Evolutionary conservation across 2,888 invertebrate species (phyloP), one percentile per base, ranked within the genome.

Genomic region (Leptura quadrifasciata): DNA sequence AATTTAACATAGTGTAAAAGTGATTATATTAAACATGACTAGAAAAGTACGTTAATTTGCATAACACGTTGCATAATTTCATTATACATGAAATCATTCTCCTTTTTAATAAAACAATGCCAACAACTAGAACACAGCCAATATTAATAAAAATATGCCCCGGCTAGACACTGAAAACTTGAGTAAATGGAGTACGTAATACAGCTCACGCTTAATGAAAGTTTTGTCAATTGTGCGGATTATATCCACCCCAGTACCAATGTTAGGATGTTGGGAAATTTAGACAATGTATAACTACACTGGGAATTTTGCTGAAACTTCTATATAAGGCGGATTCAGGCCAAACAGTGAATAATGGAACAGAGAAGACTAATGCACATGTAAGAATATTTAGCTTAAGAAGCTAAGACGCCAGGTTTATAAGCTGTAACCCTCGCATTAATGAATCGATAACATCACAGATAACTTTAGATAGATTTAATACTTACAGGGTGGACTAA

Each of bases 131-230:
- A 39, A 15, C 15, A 39, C 8, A 39, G 12, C 5, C 1, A 15
- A 39, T 39, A 39, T 39, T 39, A 39, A 39, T 39, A 39, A 10
- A 10, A 15, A 15, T 39, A 39, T 15, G 39, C 3, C 39, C 2
- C 15, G 10, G 39, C 12, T 39, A 39, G 39, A 39, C 39, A 39
- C 12, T 39, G 39, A 39, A 39, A 39, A 39, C 39, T 39, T 39
- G 39, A 60, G 58, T 60, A 60, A 60, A 60, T 60, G 21, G 24
- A 39, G 39, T 10, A 39, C 39, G 39, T 39, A 39, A 39, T 39
- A 12, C 15, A 39, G 39, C 39, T 39, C 39, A 39, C 3, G 39
- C 39, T 39, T 39, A 39, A 39, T 39, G 39, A 39, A 39, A 39
- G 12, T 39, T 39, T 39, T 39, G 39, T 39, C 39, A 39, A 39